Conservation (phyloP, 30 jellyfish, hydroid and myxozoan genomes). For the Nemopilema nomurai region DNA sequence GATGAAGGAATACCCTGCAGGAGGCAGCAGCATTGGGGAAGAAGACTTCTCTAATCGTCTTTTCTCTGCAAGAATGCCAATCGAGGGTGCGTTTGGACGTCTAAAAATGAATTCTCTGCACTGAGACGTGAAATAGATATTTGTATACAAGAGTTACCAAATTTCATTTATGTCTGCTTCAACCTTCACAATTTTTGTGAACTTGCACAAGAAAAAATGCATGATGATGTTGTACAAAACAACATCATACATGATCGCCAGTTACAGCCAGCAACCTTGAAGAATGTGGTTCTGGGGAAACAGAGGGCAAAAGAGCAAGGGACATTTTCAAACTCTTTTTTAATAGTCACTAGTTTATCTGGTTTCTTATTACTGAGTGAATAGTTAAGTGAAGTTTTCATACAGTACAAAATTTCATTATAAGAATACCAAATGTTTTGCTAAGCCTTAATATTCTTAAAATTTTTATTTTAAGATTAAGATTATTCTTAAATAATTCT, state of each 20-base stretch:
- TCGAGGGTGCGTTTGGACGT: conserved; percentile 30
- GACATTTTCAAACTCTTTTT: not conserved
- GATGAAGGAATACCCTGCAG: conserved; percentile 49
- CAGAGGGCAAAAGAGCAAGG: not conserved
- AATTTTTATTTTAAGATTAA: too few relatives aligned
- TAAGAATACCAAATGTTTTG: not conserved
- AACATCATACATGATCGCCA: not conserved
- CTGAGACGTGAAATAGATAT: not conserved
- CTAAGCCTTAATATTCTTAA: not conserved
- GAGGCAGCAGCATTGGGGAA: conserved; percentile 32
- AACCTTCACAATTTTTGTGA: not conserved
- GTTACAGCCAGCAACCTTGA: not conserved
- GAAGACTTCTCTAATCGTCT: conserved; percentile 11
- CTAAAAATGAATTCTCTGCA: conserved; percentile 16
- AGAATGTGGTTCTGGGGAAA: not conserved
- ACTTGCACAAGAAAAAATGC: not conserved
- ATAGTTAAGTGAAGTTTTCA: not conserved
- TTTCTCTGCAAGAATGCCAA: conserved; percentile 23
- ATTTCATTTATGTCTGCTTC: not conserved
- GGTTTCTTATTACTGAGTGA: not conserved
- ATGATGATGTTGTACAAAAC: not conserved
- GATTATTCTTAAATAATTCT: too few relatives aligned
- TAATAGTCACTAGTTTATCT: not conserved
- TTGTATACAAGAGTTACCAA: not conserved
- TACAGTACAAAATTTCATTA: not conserved